Base-by-base conservation (phyloP, 2,797 vertebrate genomes). In the Enteromius fasciolatus region DNA sequence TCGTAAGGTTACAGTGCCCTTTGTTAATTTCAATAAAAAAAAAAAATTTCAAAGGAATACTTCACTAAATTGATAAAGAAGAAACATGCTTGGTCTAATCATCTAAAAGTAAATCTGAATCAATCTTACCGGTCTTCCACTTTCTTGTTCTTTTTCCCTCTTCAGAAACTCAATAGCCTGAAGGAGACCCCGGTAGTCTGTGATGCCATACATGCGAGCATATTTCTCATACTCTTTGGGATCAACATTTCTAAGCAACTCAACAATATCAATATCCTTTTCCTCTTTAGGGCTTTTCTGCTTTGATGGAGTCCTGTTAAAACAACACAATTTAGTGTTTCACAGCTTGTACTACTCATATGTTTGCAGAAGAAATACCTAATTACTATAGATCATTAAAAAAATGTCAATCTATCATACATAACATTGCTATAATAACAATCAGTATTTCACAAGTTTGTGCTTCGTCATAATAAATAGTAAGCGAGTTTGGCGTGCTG, bases 221-320 rank as follows among this genome's bases (percentile, higher is more conserved):
- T 99, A 99, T 90, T 99, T 99, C 92, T 99, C 98, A 72, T 99
- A 99, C 88, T 99, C 98, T 91, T 99, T 99, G 68, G 98, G 98
- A 90, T 99, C 98, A 66, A 99, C 97, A 5, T 99, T 99, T 94
- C 98, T 98, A 86, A 99, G 91, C 89, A 99, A 93, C 90, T 99
- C 98, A 84, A 99, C 93, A 68, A 99, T 98, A 91, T 99, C 97
- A 70, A 98, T 97, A 74, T 97, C 95, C 83, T 98, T 95, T 67
- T 97, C 96, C 90, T 98, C 96, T 79, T 96, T 94, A 36, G 95
- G 93, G 90, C 96, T 97, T 90, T 97, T 98, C 92, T 95, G 96
- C 90, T 98, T 97, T 1, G 95, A 95, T 41, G 98, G 98, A 33
- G 97, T 96, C 90, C 98, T 99, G 88, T 81, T 17, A 12, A 79